Percentiles rank a stretch among this genome's conserved stretches.
phyloP scores from a whole-genome alignment of 2,888 invertebrate genomes.

The Caenorhabditis becei region DNA sequence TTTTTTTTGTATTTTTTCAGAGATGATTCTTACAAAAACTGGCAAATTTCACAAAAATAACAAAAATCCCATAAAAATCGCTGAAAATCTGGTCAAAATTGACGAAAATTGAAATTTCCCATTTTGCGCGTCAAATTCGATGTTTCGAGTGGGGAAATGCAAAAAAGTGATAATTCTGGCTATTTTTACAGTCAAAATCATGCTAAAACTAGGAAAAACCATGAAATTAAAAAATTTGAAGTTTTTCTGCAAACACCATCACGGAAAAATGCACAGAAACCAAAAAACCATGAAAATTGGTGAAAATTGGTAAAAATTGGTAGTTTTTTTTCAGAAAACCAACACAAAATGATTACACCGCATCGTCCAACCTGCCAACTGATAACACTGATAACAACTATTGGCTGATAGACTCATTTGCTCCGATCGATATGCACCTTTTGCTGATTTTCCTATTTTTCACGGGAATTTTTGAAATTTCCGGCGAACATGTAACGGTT shows the following conservation, averaged over 20 bases:
- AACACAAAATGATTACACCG: not conserved
- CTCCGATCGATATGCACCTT: constrained; percentile 35
- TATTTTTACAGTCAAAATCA: too few relatives aligned
- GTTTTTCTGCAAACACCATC: not conserved
- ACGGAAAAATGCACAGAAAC: not conserved
- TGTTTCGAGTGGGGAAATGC: too few relatives aligned
- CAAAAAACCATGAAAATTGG: not conserved
- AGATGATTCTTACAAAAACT: too few relatives aligned
- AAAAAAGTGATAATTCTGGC: too few relatives aligned
- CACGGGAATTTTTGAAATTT: not conserved
- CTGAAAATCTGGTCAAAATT: too few relatives aligned
- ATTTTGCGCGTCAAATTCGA: too few relatives aligned
- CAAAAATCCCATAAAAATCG: too few relatives aligned
- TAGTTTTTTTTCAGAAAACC: constrained; percentile 22
- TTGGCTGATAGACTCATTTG: not conserved
- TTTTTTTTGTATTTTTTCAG: too few relatives aligned
- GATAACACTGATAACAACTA: constrained; percentile 19
- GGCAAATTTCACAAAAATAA: not conserved
- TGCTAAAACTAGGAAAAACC: too few relatives aligned
- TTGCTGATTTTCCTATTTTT: not conserved
- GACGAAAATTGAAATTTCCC: too few relatives aligned
- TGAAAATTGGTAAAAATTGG: not conserved
- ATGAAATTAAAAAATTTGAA: too few relatives aligned
- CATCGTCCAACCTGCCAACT: not conserved
- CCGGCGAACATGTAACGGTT: constrained; percentile 36